These are phyloP conservation scores for Unio delphinus DNA, from an alignment of 2,888 invertebrate genomes.

Conservation along the genomic window DNA sequence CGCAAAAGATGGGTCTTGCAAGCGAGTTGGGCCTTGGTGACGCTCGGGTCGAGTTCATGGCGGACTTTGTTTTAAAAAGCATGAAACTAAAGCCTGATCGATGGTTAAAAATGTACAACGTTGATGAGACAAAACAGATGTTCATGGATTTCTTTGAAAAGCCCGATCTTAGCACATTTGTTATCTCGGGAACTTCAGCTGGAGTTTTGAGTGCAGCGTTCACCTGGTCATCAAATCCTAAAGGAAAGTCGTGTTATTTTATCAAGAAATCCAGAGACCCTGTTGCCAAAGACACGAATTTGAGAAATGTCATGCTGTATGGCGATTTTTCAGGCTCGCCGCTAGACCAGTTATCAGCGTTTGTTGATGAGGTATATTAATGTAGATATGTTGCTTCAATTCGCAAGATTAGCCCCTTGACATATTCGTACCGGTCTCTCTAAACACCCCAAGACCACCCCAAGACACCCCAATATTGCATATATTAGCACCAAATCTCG, in stretches of 20 bases:
- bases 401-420: neutral
- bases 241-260: slow-evolving; percentile 77
- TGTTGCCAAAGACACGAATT: slow-evolving; percentile 75
- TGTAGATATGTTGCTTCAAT: no score
- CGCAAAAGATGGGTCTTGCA: slow-evolving; percentile 21
- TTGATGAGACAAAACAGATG: slow-evolving; percentile 65
- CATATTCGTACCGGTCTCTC: neutral
- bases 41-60: slow-evolving; percentile 86
- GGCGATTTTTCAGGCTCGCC: slow-evolving; percentile 91
- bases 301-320: slow-evolving; percentile 80
- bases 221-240: slow-evolving; percentile 85
- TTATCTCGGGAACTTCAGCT: slow-evolving; percentile 38
- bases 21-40: slow-evolving; percentile 73
- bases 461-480: no score
- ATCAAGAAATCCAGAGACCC: slow-evolving; percentile 81
- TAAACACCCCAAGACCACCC: no score
- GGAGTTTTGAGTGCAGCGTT: slow-evolving; percentile 82
- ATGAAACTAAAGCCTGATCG: slow-evolving; percentile 93
- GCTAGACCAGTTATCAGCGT: slow-evolving; percentile 89
- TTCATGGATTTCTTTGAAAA: slow-evolving; percentile 69
- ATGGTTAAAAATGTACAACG: slow-evolving; percentile 83
- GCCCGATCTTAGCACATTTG: slow-evolving; percentile 50
- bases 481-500: no score
- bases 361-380: slow-evolving; percentile 85
- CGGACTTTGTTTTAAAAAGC: slow-evolving; percentile 77